Conservation (phyloP, 2,888 invertebrate genomes). For the Drosophila monieri region DNA sequence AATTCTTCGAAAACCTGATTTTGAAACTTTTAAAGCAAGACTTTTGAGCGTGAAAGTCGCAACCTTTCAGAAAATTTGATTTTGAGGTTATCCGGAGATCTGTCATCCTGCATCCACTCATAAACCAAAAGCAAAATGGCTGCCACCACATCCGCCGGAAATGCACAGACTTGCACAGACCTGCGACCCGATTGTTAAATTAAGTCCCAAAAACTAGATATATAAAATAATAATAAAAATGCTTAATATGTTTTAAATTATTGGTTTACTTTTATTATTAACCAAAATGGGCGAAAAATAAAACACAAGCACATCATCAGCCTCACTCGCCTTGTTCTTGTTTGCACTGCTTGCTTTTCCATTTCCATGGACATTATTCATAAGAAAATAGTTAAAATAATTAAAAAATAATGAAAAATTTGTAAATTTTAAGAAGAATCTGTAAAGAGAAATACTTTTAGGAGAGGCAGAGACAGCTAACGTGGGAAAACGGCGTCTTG, state of each 20-base stretch:
- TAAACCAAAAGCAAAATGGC: slow-evolving; percentile 18
- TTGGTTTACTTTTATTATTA: slow-evolving; percentile 42
- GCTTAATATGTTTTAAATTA: slow-evolving; percentile 37
- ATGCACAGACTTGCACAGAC: slow-evolving; percentile 11
- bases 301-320: slow-evolving; percentile 1
- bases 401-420: not conserved
- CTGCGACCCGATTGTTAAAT: slow-evolving; percentile 16
- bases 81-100: not conserved
- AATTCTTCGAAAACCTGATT: slow-evolving; percentile 1
- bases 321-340: not conserved
- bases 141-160: slow-evolving; percentile 15
- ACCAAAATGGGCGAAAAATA: slow-evolving; percentile 9
- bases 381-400: too few relatives aligned
- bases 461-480: slow-evolving; percentile 1
- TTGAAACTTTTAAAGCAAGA: too few relatives aligned
- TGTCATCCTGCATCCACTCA: slow-evolving; percentile 11
- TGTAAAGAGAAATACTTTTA: not conserved
- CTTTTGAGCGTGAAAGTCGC: not conserved
- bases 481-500: not conserved
- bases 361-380: slow-evolving; percentile 4
- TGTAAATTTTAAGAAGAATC: not conserved
- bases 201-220: slow-evolving; percentile 12
- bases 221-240: slow-evolving; percentile 29
- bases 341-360: slow-evolving; percentile 19
- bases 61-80: slow-evolving; percentile 1